Conservation (phyloP, 2,888 invertebrate genomes). For the Glyphotaelius pellucidus region DNA sequence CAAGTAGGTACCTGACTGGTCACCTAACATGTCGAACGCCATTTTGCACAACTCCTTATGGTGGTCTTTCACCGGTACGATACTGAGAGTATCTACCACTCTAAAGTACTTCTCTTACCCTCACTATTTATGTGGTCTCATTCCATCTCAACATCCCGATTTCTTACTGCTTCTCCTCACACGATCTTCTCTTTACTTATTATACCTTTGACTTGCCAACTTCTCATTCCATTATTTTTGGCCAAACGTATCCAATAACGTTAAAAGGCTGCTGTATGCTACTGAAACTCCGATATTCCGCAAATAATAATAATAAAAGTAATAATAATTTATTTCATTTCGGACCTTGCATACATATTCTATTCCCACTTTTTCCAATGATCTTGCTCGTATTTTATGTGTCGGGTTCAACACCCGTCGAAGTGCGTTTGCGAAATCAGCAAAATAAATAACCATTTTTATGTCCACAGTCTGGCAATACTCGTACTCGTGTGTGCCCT, state of each 20-base stretch:
- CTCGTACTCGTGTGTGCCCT: background rate
- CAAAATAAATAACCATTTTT: conserved; percentile 11
- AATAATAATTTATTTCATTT: background rate
- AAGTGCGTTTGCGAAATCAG: conserved; percentile 1
- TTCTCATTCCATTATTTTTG: no score
- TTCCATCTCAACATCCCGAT: no score
- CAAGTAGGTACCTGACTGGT: no score
- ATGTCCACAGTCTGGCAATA: background rate
- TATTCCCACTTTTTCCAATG: background rate
- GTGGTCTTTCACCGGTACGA: no score
- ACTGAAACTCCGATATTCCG: background rate
- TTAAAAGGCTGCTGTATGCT: background rate
- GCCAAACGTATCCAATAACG: background rate
- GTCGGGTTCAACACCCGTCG: background rate
- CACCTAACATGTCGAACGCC: no score
- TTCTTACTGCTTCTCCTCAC: no score
- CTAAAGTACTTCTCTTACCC: no score
- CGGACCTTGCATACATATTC: background rate
- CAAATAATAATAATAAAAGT: background rate
- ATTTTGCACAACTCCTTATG: no score
- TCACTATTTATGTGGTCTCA: no score
- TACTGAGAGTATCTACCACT: no score
- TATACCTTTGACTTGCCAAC: no score
- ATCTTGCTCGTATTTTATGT: background rate
- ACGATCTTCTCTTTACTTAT: no score